A percentile compares a stretch with the other conserved stretches of the same genome.
phyloP scores from a whole-genome alignment of 1,140 invertebrate genomes.

The Drosophila ercepeae region DNA sequence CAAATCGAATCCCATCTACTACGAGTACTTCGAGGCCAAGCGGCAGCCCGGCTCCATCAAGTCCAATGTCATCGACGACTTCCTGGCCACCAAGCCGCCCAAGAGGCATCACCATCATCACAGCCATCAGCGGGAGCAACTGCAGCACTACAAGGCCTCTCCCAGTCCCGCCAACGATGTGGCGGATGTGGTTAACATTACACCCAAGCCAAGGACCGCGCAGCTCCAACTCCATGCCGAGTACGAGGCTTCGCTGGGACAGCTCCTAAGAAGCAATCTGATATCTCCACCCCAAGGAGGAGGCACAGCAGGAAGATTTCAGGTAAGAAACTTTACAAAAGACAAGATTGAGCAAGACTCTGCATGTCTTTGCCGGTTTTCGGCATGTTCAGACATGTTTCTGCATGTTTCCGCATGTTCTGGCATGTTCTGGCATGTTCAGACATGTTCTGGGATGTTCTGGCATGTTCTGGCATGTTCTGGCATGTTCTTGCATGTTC shows the following conservation, averaged over 20 bases:
- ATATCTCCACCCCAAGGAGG: slow-evolving; percentile 30
- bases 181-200: slow-evolving; percentile 75
- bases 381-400: too few species aligned
- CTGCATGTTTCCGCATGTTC: too few species aligned
- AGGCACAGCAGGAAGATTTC: slow-evolving; percentile 33
- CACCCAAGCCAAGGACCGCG: slow-evolving; percentile 79
- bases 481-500: too few species aligned
- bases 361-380: too few species aligned
- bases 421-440: too few species aligned
- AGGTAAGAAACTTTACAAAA: slow-evolving; percentile 10
- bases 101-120: slow-evolving; percentile 48
- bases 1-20: slow-evolving; percentile 82
- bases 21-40: slow-evolving; percentile 83
- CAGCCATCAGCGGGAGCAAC: slow-evolving; percentile 13
- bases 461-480: too few species aligned
- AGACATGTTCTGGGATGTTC: too few species aligned
- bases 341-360: too few species aligned
- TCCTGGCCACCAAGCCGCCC: slow-evolving; percentile 62
- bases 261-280: slow-evolving; percentile 52
- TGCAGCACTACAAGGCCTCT: slow-evolving; percentile 54
- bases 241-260: slow-evolving; percentile 60
- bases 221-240: slow-evolving; percentile 59
- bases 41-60: slow-evolving; percentile 58
- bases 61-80: slow-evolving; percentile 72
- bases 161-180: slow-evolving; percentile 59